Conservation (phyloP, 2,888 invertebrate species). For the Ectobius pallidus region DNA sequence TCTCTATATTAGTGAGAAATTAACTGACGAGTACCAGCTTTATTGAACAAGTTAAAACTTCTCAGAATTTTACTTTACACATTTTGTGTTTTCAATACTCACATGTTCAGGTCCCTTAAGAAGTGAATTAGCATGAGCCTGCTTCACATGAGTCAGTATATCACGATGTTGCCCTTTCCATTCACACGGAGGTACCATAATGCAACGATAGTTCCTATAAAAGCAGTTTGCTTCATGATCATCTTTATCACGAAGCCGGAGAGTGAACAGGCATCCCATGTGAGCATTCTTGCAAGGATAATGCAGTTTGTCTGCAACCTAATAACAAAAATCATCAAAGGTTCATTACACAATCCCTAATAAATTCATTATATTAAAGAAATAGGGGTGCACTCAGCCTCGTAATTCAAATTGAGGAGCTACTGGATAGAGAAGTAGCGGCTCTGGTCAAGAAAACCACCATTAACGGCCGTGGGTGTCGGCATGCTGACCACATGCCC, state of each 20-base stretch:
- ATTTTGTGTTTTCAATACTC: no score
- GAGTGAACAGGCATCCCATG: constrained; percentile 57
- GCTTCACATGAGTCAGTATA: constrained; percentile 24
- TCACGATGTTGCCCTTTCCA: constrained; percentile 35
- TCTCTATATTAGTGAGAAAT: no score
- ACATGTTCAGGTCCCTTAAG: constrained; percentile 32
- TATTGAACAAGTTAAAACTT: no score
- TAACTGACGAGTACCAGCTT: no score
- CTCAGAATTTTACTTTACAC: no score
- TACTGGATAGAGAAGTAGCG: no score
- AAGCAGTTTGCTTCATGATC: constrained; percentile 59
- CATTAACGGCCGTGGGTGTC: no score
- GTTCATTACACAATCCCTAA: neutral
- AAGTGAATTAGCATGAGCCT: constrained; percentile 21
- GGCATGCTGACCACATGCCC: no score
- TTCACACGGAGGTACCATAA: constrained; percentile 54
- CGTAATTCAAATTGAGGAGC: no score
- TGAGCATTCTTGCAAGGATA: constrained; percentile 60
- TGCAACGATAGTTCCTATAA: constrained; percentile 59
- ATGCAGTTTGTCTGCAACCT: constrained; percentile 61
- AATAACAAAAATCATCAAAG: neutral
- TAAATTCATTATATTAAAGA: neutral
- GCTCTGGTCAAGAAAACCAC: no score
- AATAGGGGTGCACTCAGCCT: no score
- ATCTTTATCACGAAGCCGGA: constrained; percentile 56